These are phyloP conservation scores for Drosophila arizonae DNA, from an alignment of 1,140 invertebrate genomes.

Conservation along the genomic window DNA sequence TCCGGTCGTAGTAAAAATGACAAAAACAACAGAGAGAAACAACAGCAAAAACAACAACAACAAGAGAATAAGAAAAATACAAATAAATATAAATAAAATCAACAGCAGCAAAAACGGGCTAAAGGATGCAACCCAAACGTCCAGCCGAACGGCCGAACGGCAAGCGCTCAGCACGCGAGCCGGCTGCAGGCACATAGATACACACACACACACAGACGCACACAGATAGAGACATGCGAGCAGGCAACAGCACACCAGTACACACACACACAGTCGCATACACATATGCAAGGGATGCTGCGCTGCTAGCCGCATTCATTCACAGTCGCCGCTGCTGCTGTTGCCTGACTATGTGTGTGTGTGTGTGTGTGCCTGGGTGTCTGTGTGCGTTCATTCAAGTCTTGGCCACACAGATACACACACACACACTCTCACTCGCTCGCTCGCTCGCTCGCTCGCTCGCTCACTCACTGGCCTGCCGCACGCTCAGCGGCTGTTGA, in stretches of 20 bases:
- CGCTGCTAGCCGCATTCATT: constrained; percentile 38
- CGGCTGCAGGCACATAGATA: constrained; percentile 39
- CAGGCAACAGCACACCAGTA: not conserved
- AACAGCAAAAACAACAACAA: constrained; percentile 23
- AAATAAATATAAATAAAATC: constrained; percentile 28
- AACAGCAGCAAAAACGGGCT: constrained; percentile 63
- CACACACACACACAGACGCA: constrained; percentile 20
- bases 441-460: too few relatives aligned
- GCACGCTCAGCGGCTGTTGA: constrained; percentile 23
- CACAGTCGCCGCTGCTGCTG: constrained; percentile 17
- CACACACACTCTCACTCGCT: constrained; percentile 23
- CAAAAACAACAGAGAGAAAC: constrained; percentile 56
- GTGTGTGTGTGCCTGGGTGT: constrained; percentile 8
- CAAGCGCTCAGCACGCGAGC: constrained; percentile 64
- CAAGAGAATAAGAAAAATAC: constrained; percentile 7
- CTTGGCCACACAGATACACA: constrained; percentile 44
- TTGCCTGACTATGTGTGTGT: constrained; percentile 14
- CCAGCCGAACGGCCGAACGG: not conserved
- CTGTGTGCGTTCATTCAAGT: constrained; percentile 52
- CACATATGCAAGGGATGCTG: constrained; percentile 31
- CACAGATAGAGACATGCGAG: not conserved
- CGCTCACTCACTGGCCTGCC: too few relatives aligned
- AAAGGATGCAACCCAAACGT: constrained; percentile 64
- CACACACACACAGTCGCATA: not conserved
- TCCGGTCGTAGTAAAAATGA: constrained; percentile 82